Evolutionary conservation across 2,888 invertebrate species (phyloP), one percentile per base, ranked within the genome.

Genomic region (Volucella bombylans): DNA sequence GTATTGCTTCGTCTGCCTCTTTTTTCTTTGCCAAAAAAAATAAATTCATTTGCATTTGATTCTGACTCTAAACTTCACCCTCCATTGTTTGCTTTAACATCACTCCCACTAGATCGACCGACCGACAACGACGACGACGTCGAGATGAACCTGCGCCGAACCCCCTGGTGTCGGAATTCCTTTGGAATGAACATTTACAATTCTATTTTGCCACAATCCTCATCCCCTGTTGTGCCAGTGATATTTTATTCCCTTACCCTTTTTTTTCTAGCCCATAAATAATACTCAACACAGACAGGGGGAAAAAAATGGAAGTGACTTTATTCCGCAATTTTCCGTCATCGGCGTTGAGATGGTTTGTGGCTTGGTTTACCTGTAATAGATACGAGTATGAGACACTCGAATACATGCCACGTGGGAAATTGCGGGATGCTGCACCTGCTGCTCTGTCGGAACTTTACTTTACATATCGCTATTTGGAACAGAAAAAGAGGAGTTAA

Each of bases 281-380:
- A 83, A 65, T 59, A 47, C 79, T 79, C 79, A 67, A 67, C 50
- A 65, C 73, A 64, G 64, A 64, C 50, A 57, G 57, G 8, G 6
- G 18, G 9, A 47, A 57, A 57, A 81, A 45, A 45, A 57, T 39
- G 82, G 64, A 79, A 65, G 73, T 54, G 69, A 79, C 73, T 79
- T 69, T 79, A 83, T 79, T 73, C 73, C 82, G 73, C 82, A 82
- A 82, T 82, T 79, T 79, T 62, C 82, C 78, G 57, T 73, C 78
- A 78, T 73, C 68, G 72, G 68, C 2, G 45, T 31, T 6, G 50
- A 65, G 39, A 67, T 57, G 59, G 18, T 50, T 52, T n/a, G 55
- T 45, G 62, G 55, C 54, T 52, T 45, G 47, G 62, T 73, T 68
- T 73, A 68, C 62, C 72, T 50, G 68, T 78, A 68, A 82, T 82